Evolutionary conservation across 2,888 invertebrate species (phyloP).

Genomic region (Coremacera marginata): DNA sequence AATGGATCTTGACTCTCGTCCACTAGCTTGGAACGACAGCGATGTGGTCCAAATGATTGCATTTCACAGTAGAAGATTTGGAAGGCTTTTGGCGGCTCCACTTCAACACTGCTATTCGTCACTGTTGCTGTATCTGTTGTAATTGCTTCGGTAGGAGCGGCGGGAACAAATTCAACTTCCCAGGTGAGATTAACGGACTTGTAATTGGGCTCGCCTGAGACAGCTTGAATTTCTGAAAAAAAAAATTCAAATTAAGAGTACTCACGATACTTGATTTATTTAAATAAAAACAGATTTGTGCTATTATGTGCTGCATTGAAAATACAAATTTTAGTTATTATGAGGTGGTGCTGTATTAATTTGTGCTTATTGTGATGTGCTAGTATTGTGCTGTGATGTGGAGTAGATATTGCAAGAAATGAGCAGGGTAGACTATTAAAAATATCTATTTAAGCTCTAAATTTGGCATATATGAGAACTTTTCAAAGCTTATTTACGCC

Average conservation of each 20-base stretch:
- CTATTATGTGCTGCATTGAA: too few relatives aligned
- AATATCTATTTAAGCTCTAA: too few relatives aligned
- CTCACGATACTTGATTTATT: too few relatives aligned
- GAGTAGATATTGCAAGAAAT: too few relatives aligned
- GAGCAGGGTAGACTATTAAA: too few relatives aligned
- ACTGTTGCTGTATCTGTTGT: constrained; percentile 40
- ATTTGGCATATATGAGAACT: too few relatives aligned
- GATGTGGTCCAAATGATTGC: constrained; percentile 83
- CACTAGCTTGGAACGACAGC: constrained; percentile 75
- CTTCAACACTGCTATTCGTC: constrained; percentile 59
- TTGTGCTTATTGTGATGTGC: too few relatives aligned
- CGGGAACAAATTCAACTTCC: constrained; percentile 67
- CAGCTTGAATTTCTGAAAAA: constrained; percentile 66
- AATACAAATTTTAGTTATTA: too few relatives aligned
- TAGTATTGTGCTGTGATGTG: too few relatives aligned
- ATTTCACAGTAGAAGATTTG: constrained; percentile 83
- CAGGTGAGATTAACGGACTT: constrained; percentile 69
- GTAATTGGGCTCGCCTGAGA: constrained; percentile 69
- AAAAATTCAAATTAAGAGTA: background rate
- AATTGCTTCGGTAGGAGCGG: background rate
- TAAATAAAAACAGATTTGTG: too few relatives aligned
- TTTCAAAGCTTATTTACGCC: too few relatives aligned
- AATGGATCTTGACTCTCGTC: constrained; percentile 54
- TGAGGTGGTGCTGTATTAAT: too few relatives aligned
- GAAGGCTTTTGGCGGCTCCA: constrained; percentile 73